Evolutionary conservation across 2,113 vertebrate genomes (phyloP).

Genomic region (Misgurnus anguillicaudatus): DNA sequence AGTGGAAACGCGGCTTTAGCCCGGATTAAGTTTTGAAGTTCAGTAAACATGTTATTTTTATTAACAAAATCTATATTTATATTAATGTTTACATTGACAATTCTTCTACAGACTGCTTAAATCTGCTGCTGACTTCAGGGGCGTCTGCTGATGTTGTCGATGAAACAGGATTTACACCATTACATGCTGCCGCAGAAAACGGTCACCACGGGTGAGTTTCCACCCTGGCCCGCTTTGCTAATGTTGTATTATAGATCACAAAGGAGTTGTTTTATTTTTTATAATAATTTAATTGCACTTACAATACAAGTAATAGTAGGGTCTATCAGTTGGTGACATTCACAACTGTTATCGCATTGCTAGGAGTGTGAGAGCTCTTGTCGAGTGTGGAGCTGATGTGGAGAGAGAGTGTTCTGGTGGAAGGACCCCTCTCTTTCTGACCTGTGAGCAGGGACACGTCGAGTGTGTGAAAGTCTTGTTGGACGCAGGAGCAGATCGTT

Average conservation of each 20-base stretch:
- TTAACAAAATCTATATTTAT: too few species aligned
- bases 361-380: constrained; percentile 88
- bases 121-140: constrained; percentile 91
- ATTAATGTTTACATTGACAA: too few species aligned
- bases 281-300: not conserved
- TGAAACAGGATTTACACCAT: constrained; percentile 89
- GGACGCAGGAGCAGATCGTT: constrained; percentile 81
- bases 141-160: constrained; percentile 83
- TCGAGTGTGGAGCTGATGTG: constrained; percentile 81
- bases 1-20: too few species aligned
- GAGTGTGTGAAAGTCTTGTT: constrained; percentile 83
- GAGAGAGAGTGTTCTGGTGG: constrained; percentile 79
- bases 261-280: constrained; percentile 7
- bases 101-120: constrained; percentile 84
- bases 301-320: too few species aligned
- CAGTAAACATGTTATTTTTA: too few species aligned
- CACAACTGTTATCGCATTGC: constrained; percentile 1
- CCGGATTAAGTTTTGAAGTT: too few species aligned
- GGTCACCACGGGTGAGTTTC: constrained; percentile 86
- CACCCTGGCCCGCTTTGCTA: not conserved
- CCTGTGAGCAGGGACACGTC: constrained; percentile 82
- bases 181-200: constrained; percentile 87
- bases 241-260: constrained; percentile 16
- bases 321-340: not conserved
- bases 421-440: constrained; percentile 86